Evolutionary conservation across 30 jellyfish, hydroid and myxozoan genomes (phyloP).

Genomic region (Nemopilema nomurai): DNA sequence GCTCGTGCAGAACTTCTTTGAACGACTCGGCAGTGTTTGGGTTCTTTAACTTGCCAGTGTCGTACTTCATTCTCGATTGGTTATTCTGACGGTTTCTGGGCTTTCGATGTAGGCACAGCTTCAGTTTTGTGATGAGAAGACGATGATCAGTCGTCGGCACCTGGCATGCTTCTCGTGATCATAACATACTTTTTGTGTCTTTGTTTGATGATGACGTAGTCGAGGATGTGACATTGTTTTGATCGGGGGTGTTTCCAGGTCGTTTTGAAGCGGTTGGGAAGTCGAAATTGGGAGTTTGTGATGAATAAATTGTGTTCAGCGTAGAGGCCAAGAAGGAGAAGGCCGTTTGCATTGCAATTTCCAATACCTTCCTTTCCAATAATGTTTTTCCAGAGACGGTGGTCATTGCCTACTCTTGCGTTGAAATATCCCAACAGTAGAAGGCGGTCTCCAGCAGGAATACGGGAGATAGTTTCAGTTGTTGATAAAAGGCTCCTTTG

Average conservation of each 20-base stretch:
- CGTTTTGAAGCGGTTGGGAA: constrained; percentile 9
- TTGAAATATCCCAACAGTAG: no score
- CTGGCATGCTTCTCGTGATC: neutral
- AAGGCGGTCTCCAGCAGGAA: no score
- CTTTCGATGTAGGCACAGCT: neutral
- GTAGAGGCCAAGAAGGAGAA: constrained; percentile 21
- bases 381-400: constrained; percentile 14
- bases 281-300: constrained; percentile 33
- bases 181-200: neutral
- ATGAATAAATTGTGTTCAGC: constrained; percentile 13
- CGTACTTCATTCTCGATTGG: neutral
- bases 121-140: constrained; percentile 8
- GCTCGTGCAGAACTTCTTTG: no score
- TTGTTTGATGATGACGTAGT: constrained; percentile 30
- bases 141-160: constrained; percentile 33
- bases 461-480: no score
- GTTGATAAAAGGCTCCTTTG: no score
- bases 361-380: constrained; percentile 43
- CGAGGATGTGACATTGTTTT: constrained; percentile 48
- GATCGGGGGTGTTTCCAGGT: constrained; percentile 69
- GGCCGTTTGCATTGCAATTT: constrained; percentile 41
- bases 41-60: neutral
- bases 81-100: constrained; percentile 4
- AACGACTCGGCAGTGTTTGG: neutral
- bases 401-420: constrained; percentile 36